A percentile compares a stretch with the other conserved stretches of the same genome.
These are phyloP conservation scores for Trichopoda pennipes DNA, from an alignment of 2,888 invertebrate genomes.

Conservation along the genomic window DNA sequence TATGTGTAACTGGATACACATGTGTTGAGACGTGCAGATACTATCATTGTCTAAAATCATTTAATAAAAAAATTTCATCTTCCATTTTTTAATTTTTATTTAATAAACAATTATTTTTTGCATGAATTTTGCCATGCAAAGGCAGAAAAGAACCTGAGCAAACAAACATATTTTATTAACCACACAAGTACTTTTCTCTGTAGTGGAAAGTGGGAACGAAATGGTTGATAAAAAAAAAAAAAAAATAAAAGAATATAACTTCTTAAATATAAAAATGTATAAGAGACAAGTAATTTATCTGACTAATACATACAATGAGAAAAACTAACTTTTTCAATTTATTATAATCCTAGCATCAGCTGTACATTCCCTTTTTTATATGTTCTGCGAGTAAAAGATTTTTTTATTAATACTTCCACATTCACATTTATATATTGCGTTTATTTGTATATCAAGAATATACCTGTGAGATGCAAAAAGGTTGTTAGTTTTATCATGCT, in stretches of 20 bases:
- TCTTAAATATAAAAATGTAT: slow-evolving; percentile 54
- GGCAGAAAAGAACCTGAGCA: slow-evolving; percentile 1
- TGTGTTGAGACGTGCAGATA: too few relatives aligned
- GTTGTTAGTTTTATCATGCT: slow-evolving; percentile 46
- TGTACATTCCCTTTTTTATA: slow-evolving; percentile 37
- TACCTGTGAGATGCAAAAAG: slow-evolving; percentile 6
- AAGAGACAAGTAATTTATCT: slow-evolving; percentile 58
- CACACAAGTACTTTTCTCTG: background rate
- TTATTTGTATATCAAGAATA: background rate
- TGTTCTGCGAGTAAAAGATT: background rate
- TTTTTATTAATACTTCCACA: background rate
- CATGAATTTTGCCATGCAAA: slow-evolving; percentile 1
- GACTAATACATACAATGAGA: slow-evolving; percentile 37
- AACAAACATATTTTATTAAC: background rate
- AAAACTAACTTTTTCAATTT: slow-evolving; percentile 60
- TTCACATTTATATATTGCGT: too few relatives aligned
- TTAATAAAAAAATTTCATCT: slow-evolving; percentile 9
- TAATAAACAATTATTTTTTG: slow-evolving; percentile 18
- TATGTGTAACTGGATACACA: too few relatives aligned
- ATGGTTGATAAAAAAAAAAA: slow-evolving; percentile 26
- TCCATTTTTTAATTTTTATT: background rate
- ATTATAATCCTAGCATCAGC: slow-evolving; percentile 61
- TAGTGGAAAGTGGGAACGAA: slow-evolving; percentile 21
- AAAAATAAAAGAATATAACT: slow-evolving; percentile 34
- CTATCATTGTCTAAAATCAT: background rate